Percentiles rank a stretch among this genome's conserved stretches.
These are phyloP conservation scores for Drosophila macrospina DNA, from an alignment of 2,888 invertebrate genomes.

Conservation along the genomic window DNA sequence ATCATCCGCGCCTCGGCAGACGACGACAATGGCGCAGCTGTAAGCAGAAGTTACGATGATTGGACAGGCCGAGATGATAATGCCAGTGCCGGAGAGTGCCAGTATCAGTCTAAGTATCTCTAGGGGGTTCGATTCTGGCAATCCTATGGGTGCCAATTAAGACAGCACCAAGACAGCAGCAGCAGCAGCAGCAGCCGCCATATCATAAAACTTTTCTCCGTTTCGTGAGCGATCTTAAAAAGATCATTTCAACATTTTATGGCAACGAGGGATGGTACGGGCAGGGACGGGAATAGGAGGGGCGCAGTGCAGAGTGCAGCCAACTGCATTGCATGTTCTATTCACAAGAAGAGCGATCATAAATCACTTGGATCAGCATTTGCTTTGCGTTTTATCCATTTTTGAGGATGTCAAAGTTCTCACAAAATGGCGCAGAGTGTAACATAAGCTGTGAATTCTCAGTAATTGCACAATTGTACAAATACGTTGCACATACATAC, in stretches of 20 bases:
- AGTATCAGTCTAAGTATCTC: slow-evolving; percentile 32
- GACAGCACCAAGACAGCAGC: slow-evolving; percentile 49
- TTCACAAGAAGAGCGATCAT: slow-evolving; percentile 63
- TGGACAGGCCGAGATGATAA: slow-evolving; percentile 44
- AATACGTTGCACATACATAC: not conserved
- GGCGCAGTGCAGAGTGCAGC: not conserved
- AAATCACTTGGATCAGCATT: slow-evolving; percentile 65
- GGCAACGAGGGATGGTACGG: slow-evolving; percentile 12
- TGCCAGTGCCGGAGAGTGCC: slow-evolving; percentile 21
- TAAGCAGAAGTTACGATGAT: slow-evolving; percentile 76
- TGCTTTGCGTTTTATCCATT: slow-evolving; percentile 61
- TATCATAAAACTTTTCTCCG: slow-evolving; percentile 70
- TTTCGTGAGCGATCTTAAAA: slow-evolving; percentile 75
- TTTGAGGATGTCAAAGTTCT: slow-evolving; percentile 67
- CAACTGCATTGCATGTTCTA: slow-evolving; percentile 54
- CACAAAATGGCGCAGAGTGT: slow-evolving; percentile 62
- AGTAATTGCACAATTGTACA: slow-evolving; percentile 47
- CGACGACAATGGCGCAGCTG: slow-evolving; percentile 77
- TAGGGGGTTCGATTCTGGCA: slow-evolving; percentile 64
- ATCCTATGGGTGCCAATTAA: slow-evolving; percentile 75
- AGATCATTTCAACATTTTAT: slow-evolving; percentile 72
- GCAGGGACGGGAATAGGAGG: not conserved
- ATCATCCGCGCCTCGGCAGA: slow-evolving; percentile 35
- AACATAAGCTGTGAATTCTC: slow-evolving; percentile 71
- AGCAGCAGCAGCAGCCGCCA: slow-evolving; percentile 40